phyloP scores from a whole-genome alignment of 2,888 invertebrate genomes.

The Antitype chi region DNA sequence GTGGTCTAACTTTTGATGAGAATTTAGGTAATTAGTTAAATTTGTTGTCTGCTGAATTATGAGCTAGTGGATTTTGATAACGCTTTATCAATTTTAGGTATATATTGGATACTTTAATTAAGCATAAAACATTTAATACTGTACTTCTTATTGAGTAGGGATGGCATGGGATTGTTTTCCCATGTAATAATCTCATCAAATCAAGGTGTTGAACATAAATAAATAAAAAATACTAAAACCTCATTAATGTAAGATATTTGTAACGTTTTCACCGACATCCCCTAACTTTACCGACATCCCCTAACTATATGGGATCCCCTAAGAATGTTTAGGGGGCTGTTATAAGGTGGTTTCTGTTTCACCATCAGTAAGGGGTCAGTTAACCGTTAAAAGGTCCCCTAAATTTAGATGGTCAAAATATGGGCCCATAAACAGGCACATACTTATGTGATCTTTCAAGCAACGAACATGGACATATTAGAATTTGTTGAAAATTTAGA shows the following conservation, averaged over 20 bases:
- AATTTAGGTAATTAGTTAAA: conserved; percentile 43
- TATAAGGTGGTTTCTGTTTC: no score
- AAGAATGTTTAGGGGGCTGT: no score
- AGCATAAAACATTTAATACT: background rate
- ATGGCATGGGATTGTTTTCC: background rate
- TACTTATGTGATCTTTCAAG: no score
- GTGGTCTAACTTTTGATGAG: conserved; percentile 43
- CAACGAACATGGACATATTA: no score
- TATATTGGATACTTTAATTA: background rate
- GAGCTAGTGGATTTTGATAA: conserved; percentile 1
- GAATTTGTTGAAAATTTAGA: no score
- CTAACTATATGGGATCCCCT: no score
- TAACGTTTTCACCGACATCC: no score
- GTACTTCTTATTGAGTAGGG: background rate
- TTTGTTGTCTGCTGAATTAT: conserved; percentile 40
- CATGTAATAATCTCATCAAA: background rate
- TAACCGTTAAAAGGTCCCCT: no score
- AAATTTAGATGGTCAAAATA: no score
- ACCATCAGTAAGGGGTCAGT: no score
- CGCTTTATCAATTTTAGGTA: background rate
- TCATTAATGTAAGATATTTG: background rate
- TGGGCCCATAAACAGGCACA: no score
- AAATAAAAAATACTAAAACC: background rate
- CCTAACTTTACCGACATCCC: no score
- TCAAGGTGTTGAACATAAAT: background rate